Percentiles rank a stretch among this genome's conserved stretches.
Conservation (phyloP, 1,140 invertebrate species). For the Eueides isabella region DNA sequence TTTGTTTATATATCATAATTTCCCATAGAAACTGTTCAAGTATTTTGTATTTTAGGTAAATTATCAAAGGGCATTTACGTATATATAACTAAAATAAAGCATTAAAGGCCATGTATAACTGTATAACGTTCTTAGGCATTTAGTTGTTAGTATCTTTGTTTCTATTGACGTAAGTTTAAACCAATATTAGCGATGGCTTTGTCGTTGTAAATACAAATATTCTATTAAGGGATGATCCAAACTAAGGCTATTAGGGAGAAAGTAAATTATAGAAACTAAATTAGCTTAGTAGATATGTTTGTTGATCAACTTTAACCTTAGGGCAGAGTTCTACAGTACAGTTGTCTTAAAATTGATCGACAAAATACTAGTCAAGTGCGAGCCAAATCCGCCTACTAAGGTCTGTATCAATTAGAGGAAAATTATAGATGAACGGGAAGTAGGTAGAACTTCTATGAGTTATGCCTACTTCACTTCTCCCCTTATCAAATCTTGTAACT, state of each 20-base stretch:
- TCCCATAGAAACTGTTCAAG: background rate
- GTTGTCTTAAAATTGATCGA: background rate
- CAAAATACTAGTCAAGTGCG: no score
- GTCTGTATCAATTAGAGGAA: no score
- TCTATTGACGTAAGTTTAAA: background rate
- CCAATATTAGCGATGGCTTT: background rate
- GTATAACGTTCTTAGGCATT: background rate
- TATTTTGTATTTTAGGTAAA: background rate
- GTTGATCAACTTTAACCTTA: background rate
- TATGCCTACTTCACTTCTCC: no score
- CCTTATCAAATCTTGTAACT: no score
- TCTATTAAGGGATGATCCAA: background rate
- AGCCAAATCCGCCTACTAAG: no score
- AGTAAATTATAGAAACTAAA: background rate
- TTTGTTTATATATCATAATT: background rate
- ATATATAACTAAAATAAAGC: background rate
- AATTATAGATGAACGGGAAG: no score
- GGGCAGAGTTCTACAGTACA: background rate
- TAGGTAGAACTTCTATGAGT: no score
- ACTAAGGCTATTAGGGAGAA: background rate
- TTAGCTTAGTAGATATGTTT: background rate
- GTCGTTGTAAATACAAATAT: constrained; percentile 3
- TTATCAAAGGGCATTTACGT: background rate
- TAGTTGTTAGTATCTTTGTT: background rate
- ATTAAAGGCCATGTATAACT: background rate